These are phyloP conservation scores for Lampris incognitus DNA, from an alignment of 2,113 vertebrate species.

Conservation along the genomic window DNA sequence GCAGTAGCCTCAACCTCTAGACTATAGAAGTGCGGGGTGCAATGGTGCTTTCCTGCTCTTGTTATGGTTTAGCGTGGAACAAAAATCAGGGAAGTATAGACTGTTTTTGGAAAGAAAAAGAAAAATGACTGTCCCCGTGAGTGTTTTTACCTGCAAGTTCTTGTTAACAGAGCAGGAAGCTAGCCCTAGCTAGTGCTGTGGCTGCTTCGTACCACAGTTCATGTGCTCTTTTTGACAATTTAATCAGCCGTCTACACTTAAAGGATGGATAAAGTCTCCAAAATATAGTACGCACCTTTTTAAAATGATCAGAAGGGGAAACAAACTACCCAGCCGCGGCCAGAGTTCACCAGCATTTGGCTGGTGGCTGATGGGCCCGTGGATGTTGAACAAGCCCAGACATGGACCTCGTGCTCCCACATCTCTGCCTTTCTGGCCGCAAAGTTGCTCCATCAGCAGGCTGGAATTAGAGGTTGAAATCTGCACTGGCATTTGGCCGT, in stretches of 20 bases:
- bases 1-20: not conserved
- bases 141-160: not conserved
- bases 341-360: not conserved
- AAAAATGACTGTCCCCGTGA: too few species aligned
- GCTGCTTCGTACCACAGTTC: not conserved
- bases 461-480: constrained; percentile 66
- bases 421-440: constrained; percentile 21
- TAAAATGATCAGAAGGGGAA: not conserved
- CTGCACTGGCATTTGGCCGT: constrained; percentile 30
- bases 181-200: not conserved
- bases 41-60: not conserved
- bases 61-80: not conserved
- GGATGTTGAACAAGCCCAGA: constrained; percentile 58
- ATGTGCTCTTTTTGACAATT: not conserved
- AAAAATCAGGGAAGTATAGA: not conserved
- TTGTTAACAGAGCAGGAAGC: not conserved
- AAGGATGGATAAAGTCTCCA: not conserved
- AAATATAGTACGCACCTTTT: not conserved
- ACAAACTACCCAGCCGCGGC: not conserved
- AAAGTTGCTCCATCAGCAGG: constrained; percentile 59
- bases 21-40: not conserved
- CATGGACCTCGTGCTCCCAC: constrained; percentile 16
- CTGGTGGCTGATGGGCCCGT: constrained; percentile 18
- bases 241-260: not conserved
- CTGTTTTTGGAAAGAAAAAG: too few species aligned